A percentile compares a stretch with the other conserved stretches of the same genome.
Evolutionary conservation across 2,113 vertebrate species (phyloP).

Genomic region (Nycticorax nycticorax): DNA sequence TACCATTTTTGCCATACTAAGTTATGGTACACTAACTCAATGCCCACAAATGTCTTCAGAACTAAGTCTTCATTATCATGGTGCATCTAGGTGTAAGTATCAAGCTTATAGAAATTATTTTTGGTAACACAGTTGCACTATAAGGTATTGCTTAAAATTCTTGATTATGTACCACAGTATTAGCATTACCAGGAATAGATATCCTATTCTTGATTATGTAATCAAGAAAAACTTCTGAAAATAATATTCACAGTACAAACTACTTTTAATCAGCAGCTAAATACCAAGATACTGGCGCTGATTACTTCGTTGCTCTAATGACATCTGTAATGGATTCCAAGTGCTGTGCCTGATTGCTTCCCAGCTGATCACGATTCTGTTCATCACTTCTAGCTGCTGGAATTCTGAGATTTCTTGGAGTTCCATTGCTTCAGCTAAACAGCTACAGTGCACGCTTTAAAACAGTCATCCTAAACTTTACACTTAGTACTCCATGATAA

Average conservation of each 20-base stretch:
- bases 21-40: background rate
- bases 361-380: slow-evolving; percentile 36
- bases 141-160: slow-evolving; percentile 16
- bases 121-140: background rate
- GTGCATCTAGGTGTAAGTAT: background rate
- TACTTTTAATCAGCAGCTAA: slow-evolving; percentile 74
- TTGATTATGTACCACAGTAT: background rate
- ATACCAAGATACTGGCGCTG: slow-evolving; percentile 62
- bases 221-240: slow-evolving; percentile 70
- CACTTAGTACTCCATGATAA: background rate
- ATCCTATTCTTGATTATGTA: slow-evolving; percentile 53
- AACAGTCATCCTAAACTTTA: background rate
- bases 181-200: slow-evolving; percentile 18
- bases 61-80: background rate
- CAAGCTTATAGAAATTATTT: background rate
- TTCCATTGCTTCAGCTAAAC: background rate
- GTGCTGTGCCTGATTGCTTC: slow-evolving; percentile 67
- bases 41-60: background rate
- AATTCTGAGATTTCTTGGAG: slow-evolving; percentile 40
- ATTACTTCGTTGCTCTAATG: slow-evolving; percentile 63
- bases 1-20: background rate
- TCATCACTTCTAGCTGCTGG: slow-evolving; percentile 27
- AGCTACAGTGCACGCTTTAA: background rate
- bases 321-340: slow-evolving; percentile 60
- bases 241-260: slow-evolving; percentile 58